These are phyloP conservation scores for Conchocele bisecta DNA, from an alignment of 2,888 invertebrate genomes.

Conservation along the genomic window DNA sequence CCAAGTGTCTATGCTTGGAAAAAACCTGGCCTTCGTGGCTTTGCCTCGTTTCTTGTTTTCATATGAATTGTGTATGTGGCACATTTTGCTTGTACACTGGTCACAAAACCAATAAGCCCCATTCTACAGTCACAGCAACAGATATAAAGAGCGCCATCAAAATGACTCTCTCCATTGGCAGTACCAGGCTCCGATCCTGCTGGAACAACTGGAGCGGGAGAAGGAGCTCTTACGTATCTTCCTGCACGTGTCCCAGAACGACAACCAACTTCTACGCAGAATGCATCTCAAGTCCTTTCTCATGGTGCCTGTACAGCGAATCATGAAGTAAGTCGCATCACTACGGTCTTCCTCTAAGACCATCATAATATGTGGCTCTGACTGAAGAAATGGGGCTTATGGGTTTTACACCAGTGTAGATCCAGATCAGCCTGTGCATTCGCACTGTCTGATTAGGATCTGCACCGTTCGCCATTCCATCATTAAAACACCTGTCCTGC, in stretches of 20 bases:
- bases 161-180: conserved; percentile 83
- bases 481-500: too few species aligned
- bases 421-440: too few species aligned
- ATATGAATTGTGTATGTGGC: too few species aligned
- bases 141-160: neutral
- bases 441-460: too few species aligned
- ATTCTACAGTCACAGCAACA: too few species aligned
- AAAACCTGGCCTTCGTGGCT: too few species aligned
- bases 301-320: conserved; percentile 98
- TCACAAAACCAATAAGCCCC: too few species aligned
- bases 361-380: neutral
- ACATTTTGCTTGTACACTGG: too few species aligned
- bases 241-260: conserved; percentile 97
- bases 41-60: too few species aligned
- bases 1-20: too few species aligned
- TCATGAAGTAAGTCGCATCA: conserved; percentile 88
- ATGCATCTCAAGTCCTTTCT: conserved; percentile 99
- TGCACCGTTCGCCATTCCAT: too few species aligned
- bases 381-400: neutral
- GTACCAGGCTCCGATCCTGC: conserved; percentile 92
- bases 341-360: neutral
- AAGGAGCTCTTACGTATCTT: conserved; percentile 97
- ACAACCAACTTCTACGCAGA: conserved; percentile 94
- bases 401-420: too few species aligned
- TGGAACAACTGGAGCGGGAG: conserved; percentile 96